Evolutionary conservation across 1,140 invertebrate genomes (phyloP).

Genomic region (Drosophila lacteicornis): DNA sequence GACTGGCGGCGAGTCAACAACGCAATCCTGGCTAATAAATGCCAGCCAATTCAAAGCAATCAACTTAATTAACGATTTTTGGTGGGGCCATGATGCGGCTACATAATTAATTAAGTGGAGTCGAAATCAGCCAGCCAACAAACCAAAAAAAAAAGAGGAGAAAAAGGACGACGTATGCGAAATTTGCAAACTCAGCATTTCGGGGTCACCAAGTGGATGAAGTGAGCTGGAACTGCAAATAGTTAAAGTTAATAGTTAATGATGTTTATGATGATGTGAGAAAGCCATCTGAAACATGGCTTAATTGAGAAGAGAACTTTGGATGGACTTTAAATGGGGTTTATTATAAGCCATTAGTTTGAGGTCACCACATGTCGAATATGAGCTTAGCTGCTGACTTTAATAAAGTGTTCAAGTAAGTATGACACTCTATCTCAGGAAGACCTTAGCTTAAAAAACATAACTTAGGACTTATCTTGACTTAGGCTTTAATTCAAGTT

Average conservation of each 20-base stretch:
- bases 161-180: conserved; percentile 2
- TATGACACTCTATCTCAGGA: no score
- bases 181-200: conserved; percentile 33
- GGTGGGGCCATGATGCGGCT: conserved; percentile 56
- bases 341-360: not conserved
- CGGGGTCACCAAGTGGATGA: conserved; percentile 12
- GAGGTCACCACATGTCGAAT: not conserved
- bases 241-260: conserved; percentile 11
- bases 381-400: not conserved
- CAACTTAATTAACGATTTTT: conserved; percentile 82
- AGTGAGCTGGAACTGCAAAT: conserved; percentile 12
- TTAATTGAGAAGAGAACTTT: conserved; percentile 3
- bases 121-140: conserved; percentile 30
- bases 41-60: conserved; percentile 77
- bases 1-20: conserved; percentile 54
- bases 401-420: no score
- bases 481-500: no score
- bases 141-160: conserved; percentile 24
- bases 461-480: no score
- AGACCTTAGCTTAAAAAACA: no score
- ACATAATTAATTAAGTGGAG: conserved; percentile 77
- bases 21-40: conserved; percentile 76
- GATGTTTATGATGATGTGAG: conserved; percentile 20
- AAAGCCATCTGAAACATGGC: not conserved
- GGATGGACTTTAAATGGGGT: not conserved